Evolutionary conservation across 2,113 vertebrate species (phyloP).

Genomic region (Pterophyllum scalare): DNA sequence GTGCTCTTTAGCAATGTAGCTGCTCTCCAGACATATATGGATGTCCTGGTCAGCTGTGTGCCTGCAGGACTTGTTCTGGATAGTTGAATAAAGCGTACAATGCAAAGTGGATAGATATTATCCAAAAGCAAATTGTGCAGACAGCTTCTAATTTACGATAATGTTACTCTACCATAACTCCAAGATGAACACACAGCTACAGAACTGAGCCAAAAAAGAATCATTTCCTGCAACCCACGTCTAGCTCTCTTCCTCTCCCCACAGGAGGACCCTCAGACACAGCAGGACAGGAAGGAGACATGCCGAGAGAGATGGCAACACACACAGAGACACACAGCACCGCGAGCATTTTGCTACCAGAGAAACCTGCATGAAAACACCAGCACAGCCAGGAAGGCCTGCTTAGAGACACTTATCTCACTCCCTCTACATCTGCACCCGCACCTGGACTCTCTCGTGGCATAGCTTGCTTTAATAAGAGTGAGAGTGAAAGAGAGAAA

Average conservation of each 20-base stretch:
- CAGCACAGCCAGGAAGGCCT: conserved; percentile 42
- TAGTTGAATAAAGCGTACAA: neutral
- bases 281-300: conserved; percentile 45
- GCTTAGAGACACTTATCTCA: conserved; percentile 40
- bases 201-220: neutral
- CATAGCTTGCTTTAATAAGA: neutral
- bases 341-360: conserved; percentile 25
- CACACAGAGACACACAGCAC: conserved; percentile 35
- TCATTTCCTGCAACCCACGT: neutral
- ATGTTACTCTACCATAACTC: neutral
- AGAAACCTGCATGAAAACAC: conserved; percentile 62
- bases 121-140: neutral
- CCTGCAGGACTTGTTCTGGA: neutral
- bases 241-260: neutral
- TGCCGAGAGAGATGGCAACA: conserved; percentile 14
- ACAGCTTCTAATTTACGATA: neutral
- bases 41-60: neutral
- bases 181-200: neutral
- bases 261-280: conserved; percentile 43
- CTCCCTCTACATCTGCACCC: neutral
- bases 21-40: neutral
- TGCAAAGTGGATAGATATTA: neutral
- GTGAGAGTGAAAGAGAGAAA: neutral
- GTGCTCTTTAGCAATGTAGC: neutral
- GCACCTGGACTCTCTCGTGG: neutral